These are phyloP conservation scores for Otis tarda DNA, from an alignment of 2,113 vertebrate species.

Conservation along the genomic window DNA sequence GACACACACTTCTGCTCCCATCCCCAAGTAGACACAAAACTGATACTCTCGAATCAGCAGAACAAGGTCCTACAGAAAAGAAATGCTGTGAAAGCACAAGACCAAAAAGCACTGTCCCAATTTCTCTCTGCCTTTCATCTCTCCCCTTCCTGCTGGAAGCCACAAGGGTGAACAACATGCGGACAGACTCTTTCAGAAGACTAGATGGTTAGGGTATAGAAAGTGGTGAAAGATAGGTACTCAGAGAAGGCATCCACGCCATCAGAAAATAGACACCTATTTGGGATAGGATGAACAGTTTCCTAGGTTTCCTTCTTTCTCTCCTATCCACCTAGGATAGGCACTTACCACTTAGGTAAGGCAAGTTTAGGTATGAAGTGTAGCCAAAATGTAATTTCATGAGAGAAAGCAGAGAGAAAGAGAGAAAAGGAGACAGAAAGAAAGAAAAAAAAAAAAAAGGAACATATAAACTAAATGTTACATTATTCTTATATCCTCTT, in stretches of 20 bases:
- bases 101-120: not conserved
- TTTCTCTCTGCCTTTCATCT: not conserved
- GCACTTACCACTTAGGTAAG: not conserved
- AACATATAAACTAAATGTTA: not conserved
- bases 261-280: not conserved
- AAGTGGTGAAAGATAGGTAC: not conserved
- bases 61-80: not conserved
- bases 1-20: not conserved
- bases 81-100: not conserved
- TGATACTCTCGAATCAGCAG: not conserved
- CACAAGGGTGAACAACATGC: not conserved
- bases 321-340: not conserved
- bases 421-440: not conserved
- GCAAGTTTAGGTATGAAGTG: not conserved
- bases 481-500: not conserved
- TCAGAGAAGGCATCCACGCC: not conserved
- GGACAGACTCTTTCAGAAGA: not conserved
- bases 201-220: not conserved
- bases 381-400: not conserved
- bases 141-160: not conserved
- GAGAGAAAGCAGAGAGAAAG: not conserved
- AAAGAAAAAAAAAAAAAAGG: not conserved
- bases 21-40: not conserved
- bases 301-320: not conserved
- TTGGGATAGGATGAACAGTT: not conserved